Evolutionary conservation across 2,888 invertebrate species (phyloP), one percentile per base, ranked within the genome.

Genomic region (Formica aserva): DNA sequence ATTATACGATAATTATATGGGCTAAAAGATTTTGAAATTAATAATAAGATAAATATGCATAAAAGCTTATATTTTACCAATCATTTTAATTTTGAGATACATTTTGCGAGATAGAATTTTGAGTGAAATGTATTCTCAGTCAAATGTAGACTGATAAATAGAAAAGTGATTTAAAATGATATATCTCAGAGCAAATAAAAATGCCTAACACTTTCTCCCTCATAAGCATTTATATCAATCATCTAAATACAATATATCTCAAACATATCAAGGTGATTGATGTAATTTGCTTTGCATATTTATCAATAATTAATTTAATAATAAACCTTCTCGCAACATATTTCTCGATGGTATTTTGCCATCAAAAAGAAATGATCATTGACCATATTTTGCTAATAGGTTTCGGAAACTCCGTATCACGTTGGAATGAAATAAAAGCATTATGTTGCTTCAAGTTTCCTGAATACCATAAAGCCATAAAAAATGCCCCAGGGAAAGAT

Each of bases 371-470:
- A 26, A 55, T 29, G 2, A 77, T 66, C 55, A 41, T 77, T 35
- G 13, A 65, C 35, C 11, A 55, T 66, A 26, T 57, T 52, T 52
- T 52, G n/a, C 8, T 1, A 18, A 48, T 48, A 48, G 6, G 15
- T n/a, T 38, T 77, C 32, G 29, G 35, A 71, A 69, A 65, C 29
- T 81, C 69, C 57, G 38, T 62, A 62, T 35, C 45, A 52, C 67
- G 55, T 66, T 26, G 45, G n/a, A 52, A 57, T 29, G 29, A 65
- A 52, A 65, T 38, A 38, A 75, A 38, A n/a, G 29, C 65, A 71
- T 72, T 65, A 32, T 83, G 3, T 32, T 76, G 52, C 41, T 77
- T 62, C 72, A 57, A 71, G 76, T 48, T 69, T 57, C 35, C 26
- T 57, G 52, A 55, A 18, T 26, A 67, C 26, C n/a, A 18, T 65